Conservation (phyloP, 2,113 vertebrate genomes). For the Platysternon megacephalum region DNA sequence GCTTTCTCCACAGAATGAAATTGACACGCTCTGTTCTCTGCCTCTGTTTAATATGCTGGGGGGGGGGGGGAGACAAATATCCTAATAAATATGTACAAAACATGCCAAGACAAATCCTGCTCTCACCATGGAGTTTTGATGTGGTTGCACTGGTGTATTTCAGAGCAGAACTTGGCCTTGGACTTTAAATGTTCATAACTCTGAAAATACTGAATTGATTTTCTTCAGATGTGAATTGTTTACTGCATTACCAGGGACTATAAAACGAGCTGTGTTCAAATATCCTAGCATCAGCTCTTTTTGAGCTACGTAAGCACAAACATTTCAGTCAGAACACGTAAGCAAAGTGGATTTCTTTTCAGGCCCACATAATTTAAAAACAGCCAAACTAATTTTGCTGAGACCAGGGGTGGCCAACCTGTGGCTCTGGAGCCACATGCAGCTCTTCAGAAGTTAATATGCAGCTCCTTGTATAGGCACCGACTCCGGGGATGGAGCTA, state of each 20-base stretch:
- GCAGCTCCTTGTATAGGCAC: too few species aligned
- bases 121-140: not conserved
- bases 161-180: conserved; percentile 40
- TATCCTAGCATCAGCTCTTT: conserved; percentile 55
- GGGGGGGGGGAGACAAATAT: conserved; percentile 32
- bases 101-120: conserved; percentile 38
- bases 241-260: conserved; percentile 40
- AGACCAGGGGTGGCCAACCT: not conserved
- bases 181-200: conserved; percentile 25
- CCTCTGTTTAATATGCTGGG: conserved; percentile 24
- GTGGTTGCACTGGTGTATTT: not conserved
- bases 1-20: conserved; percentile 5
- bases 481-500: too few species aligned
- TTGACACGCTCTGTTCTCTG: not conserved
- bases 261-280: conserved; percentile 54
- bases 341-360: conserved; percentile 47
- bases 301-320: conserved; percentile 60
- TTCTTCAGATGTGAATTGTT: conserved; percentile 50
- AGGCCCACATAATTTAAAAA: not conserved
- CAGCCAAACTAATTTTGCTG: not conserved
- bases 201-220: conserved; percentile 60
- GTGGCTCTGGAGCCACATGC: too few species aligned
- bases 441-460: too few species aligned
- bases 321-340: conserved; percentile 26
- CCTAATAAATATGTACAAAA: conserved; percentile 29